A percentile compares a stretch with the other conserved stretches of the same genome.
phyloP scores from a whole-genome alignment of 2,797 vertebrate genomes.

The Centropyge bicolor region DNA sequence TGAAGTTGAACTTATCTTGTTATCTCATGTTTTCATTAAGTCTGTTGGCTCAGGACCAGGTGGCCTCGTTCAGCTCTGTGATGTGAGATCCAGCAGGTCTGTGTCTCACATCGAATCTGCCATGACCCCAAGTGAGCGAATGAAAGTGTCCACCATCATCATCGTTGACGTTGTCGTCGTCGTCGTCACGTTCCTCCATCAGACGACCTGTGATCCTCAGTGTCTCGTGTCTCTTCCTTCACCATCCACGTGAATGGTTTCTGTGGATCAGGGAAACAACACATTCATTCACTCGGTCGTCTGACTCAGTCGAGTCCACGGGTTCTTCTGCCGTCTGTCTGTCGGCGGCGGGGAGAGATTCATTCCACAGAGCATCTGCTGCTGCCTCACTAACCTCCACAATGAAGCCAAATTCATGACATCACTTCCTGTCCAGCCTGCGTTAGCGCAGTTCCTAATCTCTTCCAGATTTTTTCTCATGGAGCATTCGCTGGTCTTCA shows the following conservation, averaged over 20 bases:
- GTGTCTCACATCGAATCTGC: constrained; percentile 3
- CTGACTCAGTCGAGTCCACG: not conserved
- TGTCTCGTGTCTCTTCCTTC: not conserved
- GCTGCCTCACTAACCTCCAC: too few relatives aligned
- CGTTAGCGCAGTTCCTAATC: too few relatives aligned
- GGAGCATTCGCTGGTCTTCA: too few relatives aligned
- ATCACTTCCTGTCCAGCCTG: too few relatives aligned
- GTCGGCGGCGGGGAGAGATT: too few relatives aligned
- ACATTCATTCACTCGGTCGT: not conserved
- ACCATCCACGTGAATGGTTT: constrained; percentile 1
- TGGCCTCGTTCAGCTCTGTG: constrained; percentile 31
- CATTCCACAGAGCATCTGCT: too few relatives aligned
- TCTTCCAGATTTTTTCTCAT: too few relatives aligned
- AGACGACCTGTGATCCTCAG: too few relatives aligned
- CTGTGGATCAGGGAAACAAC: constrained; percentile 3
- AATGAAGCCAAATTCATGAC: too few relatives aligned
- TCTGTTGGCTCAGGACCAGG: constrained; percentile 30
- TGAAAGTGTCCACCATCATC: not conserved
- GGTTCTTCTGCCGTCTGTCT: not conserved
- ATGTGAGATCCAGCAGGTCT: not conserved
- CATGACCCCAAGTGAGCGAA: not conserved
- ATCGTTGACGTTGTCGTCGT: too few relatives aligned
- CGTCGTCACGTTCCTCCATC: too few relatives aligned
- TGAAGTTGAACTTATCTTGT: constrained; percentile 52
- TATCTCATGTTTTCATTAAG: constrained; percentile 47